These are phyloP conservation scores for Semibalanus balanoides DNA, from an alignment of 1,140 invertebrate genomes.

Conservation along the genomic window DNA sequence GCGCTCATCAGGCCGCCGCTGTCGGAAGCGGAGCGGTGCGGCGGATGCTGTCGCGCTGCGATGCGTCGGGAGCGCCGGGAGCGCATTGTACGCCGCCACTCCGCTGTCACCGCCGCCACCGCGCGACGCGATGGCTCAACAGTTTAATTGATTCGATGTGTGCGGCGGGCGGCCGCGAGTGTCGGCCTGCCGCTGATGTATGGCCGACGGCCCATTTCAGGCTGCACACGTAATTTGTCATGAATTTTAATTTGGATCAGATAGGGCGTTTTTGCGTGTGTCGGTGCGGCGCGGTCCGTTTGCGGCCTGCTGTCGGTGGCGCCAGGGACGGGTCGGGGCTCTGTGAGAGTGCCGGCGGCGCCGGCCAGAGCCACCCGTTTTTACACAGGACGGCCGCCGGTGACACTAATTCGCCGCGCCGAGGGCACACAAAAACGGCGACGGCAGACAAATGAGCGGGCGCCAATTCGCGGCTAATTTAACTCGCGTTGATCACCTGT, in stretches of 20 bases:
- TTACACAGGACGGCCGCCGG: background rate
- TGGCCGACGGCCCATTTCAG: background rate
- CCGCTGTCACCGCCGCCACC: too few relatives aligned
- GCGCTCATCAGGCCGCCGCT: too few relatives aligned
- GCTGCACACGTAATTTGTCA: background rate
- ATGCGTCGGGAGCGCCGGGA: background rate
- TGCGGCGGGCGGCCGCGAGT: too few relatives aligned
- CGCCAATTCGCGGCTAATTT: background rate
- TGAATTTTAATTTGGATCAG: slow-evolving; percentile 2
- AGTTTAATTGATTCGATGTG: background rate
- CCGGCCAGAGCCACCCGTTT: background rate
- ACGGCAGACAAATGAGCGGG: background rate
- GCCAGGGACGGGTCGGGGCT: too few relatives aligned
- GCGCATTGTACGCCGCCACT: background rate
- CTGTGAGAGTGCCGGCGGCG: background rate
- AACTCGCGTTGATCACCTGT: background rate
- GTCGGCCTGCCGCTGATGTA: background rate
- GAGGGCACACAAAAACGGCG: background rate
- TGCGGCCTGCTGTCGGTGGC: too few relatives aligned
- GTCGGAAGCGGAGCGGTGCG: too few relatives aligned
- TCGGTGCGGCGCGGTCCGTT: too few relatives aligned
- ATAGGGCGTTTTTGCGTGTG: background rate
- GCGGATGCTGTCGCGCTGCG: background rate
- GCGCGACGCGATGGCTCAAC: background rate
- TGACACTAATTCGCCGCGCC: background rate